Base-by-base conservation (phyloP, 1,140 invertebrate species). In the Lordiphosa clarofinis region DNA sequence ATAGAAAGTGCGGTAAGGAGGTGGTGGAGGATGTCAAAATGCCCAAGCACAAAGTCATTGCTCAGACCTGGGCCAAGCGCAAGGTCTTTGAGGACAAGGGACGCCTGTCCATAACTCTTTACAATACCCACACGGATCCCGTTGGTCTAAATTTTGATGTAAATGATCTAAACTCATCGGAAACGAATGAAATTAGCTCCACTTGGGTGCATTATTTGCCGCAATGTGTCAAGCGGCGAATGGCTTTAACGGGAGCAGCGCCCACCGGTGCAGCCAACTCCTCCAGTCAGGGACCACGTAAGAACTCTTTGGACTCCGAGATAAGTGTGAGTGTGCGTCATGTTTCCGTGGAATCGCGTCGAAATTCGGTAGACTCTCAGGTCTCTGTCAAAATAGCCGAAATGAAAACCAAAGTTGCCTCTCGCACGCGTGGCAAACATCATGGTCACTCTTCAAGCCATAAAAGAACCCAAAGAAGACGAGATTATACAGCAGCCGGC, bases 21-120 rank as follows among this genome's bases (percentile, higher is more conserved):
- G 90, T 92, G 3, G 92, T 94, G 63, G 93, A 94, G 59, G 93
- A 93, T 13, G 90, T 93, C 35, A 94, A 93, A 88, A 89, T 95
- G 59, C 94, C 95, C 75, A 97, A 97, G 78, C 96, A 98, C 88
- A 95, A 96, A 89, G 92, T 98, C 15, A 97, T 98, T 48, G 95
- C 96, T 7, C 93, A 96, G 86, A 96, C 95, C 1, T 98, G 96
- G 91, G 94, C 94, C 1, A 95, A 96, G 61, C 91, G 96, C n/a
- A 94, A 95, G 76, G 94, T 95, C 56, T 93, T 97, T 54, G 94
- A 96, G 55, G 93, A 94, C 76, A 92, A 92, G 49, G 96, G 95
- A 0, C 90, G 94, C n/a, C 90, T 97, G 12, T 97, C 96, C 35
- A 94, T 98, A 67, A 96, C 94, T 73, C 93, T 97, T 56, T 92